Base-by-base conservation (phyloP, 2,888 invertebrate genomes). In the Stratiomys singularior region DNA sequence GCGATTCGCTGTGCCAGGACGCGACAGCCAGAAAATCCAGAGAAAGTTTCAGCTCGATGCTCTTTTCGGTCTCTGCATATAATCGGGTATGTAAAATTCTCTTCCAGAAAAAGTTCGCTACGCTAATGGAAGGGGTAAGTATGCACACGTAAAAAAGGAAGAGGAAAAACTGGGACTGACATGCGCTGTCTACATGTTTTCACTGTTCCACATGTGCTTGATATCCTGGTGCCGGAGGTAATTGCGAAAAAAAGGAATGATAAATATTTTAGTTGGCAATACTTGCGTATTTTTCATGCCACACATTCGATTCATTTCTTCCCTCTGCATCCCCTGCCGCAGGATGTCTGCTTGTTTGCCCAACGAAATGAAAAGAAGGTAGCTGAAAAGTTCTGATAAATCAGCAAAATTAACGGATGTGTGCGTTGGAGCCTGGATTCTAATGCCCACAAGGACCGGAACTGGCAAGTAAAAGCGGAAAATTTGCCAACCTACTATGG, bases 321-420 rank as follows among this genome's bases (percentile, higher is more conserved):
- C 9, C 37, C 3, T 9, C 9, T 9, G 5, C 9, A 37, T 37
- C 9, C 3, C 37, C 37, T 37, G 5, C 37, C 9, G 37, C 9
- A 5, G 37, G 9, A 9, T 37, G 3, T 37, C 37, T 37, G n/a
- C 56, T 1, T n/a, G 21, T 21, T 60, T 21, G 60, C 4, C 18
- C 25, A 25, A 21, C 23, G 13, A 15, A 21, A 25, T 60, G 23
- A 25, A 60, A 60, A 5, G 9, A 5, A 37, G 37, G 37, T 37
- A 37, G 37, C 37, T 37, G 37, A 9, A 9, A 37, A 37, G 18
- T 18, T 64, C 64, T 15, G 9, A 64, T 64, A 64, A 64, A 64
- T 64, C 64, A 64, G n/a, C 64, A 64, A 28, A 3, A 64, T 64
- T 64, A 64, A 64, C 28, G 28, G 28, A 64, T 64, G 60, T 21